Base-by-base conservation (phyloP, 2,113 vertebrate species). In the Orientallactaga bullata region DNA sequence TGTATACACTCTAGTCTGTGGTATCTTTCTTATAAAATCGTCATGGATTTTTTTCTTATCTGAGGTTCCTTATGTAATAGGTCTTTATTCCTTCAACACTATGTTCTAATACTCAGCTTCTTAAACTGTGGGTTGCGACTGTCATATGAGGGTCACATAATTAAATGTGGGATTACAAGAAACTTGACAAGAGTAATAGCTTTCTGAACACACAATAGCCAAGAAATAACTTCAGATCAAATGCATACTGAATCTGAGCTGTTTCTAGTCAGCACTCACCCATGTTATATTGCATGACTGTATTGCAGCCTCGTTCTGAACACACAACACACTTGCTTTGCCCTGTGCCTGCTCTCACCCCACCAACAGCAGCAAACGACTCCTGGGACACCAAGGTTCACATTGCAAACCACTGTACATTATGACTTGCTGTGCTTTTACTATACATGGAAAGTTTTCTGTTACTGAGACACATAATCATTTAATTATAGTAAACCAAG, bases 61-160 rank as follows among this genome's bases (percentile, higher is more conserved):
- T 66, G 39, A 66, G 63, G 63, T 65, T 88, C 47, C 61, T 91
- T 74, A 73, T 30, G 23, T 55, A 7, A 32, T 24, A 81, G 24
- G 35, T 82, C n/a, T 16, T 88, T 78, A 55, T 83, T 95, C 84
- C 89, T 94, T 83, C 42, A 80, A 66, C 42, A 47, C n/a, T 85
- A 7, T 72, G n/a, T 65, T 58, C 24, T 82, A 89, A 71, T 21
- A 94, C 17, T 15, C 9, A 63, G 37, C 16, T 82, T 82, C 60
- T 82, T 24, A 60, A 79, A n/a, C 32, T 35, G 32, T 35, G 58
- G 20, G 42, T 61, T 80, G 55, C 12, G 32, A 60, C 21, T 32
- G 23, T 5, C 4, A 18, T 35, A 11, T 79, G 20, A n/a, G 51
- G 55, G 32, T 80, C 28, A 28, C 3, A 4, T 63, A 28, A 63